phyloP scores from a whole-genome alignment of 2,113 vertebrate genomes.

The Plestiodon gilberti region DNA sequence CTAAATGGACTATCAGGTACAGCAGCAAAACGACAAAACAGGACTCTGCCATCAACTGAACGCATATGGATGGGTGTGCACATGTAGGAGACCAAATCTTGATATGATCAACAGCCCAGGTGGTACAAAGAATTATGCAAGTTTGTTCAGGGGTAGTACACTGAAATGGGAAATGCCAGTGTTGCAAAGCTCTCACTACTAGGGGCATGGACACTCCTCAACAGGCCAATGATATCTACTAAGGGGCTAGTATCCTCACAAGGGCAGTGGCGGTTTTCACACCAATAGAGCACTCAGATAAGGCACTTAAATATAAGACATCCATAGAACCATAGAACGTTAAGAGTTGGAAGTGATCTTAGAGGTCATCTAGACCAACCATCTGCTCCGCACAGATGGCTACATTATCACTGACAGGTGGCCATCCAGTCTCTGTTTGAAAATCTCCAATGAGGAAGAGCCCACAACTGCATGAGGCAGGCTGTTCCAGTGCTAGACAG shows the following conservation, averaged over 20 bases:
- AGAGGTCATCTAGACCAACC: too few species aligned
- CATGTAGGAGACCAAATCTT: constrained; percentile 39
- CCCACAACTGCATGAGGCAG: too few species aligned
- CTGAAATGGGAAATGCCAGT: not conserved
- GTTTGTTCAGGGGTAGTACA: not conserved
- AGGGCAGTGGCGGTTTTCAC: not conserved
- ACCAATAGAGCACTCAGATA: not conserved
- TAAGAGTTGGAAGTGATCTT: too few species aligned
- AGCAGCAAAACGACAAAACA: not conserved
- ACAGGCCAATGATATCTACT: not conserved
- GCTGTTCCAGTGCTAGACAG: too few species aligned
- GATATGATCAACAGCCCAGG: not conserved
- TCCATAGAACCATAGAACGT: too few species aligned
- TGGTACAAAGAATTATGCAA: not conserved
- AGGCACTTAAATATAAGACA: too few species aligned
- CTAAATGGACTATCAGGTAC: not conserved
- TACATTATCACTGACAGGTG: too few species aligned
- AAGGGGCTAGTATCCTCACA: not conserved
- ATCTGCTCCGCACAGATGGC: too few species aligned
- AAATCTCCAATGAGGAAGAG: too few species aligned
- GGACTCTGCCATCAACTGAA: not conserved
- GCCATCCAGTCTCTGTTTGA: too few species aligned
- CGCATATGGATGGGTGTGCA: constrained; percentile 42
- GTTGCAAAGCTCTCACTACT: not conserved
- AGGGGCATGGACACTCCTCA: not conserved